phyloP scores from a whole-genome alignment of 53 echinoderm and acorn worm species.

The Echinometra lucunter region DNA sequence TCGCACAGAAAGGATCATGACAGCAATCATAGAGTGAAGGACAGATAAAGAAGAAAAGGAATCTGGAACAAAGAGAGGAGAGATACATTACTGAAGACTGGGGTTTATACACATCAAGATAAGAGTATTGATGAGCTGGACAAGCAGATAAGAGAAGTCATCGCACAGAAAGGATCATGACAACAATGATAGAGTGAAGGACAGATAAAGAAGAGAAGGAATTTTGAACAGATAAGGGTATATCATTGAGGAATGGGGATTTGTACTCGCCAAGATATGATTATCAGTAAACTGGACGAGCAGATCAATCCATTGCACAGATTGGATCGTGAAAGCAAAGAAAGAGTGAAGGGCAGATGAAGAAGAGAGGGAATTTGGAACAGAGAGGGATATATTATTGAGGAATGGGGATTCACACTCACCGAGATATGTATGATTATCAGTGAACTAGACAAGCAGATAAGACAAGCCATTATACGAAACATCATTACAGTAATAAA shows the following conservation, averaged over 20 bases:
- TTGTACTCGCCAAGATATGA: slow-evolving; percentile 77
- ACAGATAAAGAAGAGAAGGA: background rate
- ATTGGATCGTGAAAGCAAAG: background rate
- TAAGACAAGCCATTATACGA: slow-evolving; percentile 45
- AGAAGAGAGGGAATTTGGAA: no score
- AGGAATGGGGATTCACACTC: no score
- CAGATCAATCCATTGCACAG: slow-evolving; percentile 69
- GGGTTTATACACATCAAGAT: slow-evolving; percentile 96
- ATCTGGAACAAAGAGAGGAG: background rate
- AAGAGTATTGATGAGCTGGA: slow-evolving; percentile 93
- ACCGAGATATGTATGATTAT: slow-evolving; percentile 96
- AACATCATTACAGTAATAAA: no score
- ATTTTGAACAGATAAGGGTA: background rate
- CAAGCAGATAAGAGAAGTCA: slow-evolving; percentile 87
- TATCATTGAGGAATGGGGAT: background rate
- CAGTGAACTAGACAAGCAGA: slow-evolving; percentile 43
- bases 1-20: slow-evolving; percentile 75
- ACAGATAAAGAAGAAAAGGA: background rate
- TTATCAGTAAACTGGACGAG: slow-evolving; percentile 83
- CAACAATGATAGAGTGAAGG: background rate
- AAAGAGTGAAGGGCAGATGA: no score
- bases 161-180: slow-evolving; percentile 75
- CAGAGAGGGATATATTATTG: no score
- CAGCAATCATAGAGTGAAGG: background rate
- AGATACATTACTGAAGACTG: background rate